Evolutionary conservation across 1,140 invertebrate species (phyloP), one percentile per base, ranked within the genome.

Genomic region (Drosophila nasuta): DNA sequence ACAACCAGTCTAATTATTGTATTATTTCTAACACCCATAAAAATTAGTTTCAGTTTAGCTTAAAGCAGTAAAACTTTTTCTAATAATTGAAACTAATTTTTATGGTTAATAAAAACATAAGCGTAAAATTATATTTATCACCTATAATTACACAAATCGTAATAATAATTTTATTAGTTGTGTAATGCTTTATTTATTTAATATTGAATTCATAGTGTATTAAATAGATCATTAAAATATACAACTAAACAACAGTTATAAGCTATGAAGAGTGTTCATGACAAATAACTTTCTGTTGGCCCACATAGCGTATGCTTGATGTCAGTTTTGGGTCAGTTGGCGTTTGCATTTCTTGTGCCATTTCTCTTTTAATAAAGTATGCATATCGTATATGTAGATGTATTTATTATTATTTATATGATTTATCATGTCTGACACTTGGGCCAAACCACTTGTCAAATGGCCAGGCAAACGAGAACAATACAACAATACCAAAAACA

Each of bases 381-480:
- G 35, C 54, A 64, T 43, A 48, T 60, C 28, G 15, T 3, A 7
- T 25, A 54, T 56, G 46, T 58, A 57, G 46, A 58, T 54, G 28
- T 54, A 70, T 54, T 45, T 60, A 65, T 66, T 74, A 64, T 58
- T 25, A 67, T 62, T 83, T 88, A 68, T 66, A 89, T 88, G 83
- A 88, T 88, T 89, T 88, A 88, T 88, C 85, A 88, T 57, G 85
- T 88, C 85, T 88, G 83, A 85, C 85, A 88, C 83, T 89, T 88
- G 86, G 83, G 85, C 83, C 85, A 83, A 83, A 88, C 83, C 85
- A 88, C 83, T 89, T 88, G 83, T 88, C 83, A 88, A 88, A 88
- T 75, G 72, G 52, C 20, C 60, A 66, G 49, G 60, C 77, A 82
- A 74, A 68, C 52, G 56, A 66, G 65, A 74, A 80, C 73, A 72